A percentile compares a stretch with the other conserved stretches of the same genome.
phyloP scores from a whole-genome alignment of 2,888 invertebrate species.

The Scotopteryx bipunctaria region DNA sequence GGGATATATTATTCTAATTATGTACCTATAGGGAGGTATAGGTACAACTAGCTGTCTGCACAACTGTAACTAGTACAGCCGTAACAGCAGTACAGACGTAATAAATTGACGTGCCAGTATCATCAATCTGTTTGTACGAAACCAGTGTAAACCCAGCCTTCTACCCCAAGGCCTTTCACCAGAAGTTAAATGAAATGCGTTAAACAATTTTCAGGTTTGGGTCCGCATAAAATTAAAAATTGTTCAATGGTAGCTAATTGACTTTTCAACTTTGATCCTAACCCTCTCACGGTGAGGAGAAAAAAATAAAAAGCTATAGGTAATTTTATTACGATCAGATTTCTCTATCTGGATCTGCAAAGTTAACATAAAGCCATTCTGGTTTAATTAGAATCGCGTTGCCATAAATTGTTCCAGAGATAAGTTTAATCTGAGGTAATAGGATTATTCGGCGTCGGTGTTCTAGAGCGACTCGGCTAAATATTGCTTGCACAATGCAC shows the following conservation, averaged over 20 bases:
- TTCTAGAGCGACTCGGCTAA: constrained; percentile 30
- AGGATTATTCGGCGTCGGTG: constrained; percentile 28
- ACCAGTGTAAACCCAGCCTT: neutral
- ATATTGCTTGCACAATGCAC: constrained; percentile 45
- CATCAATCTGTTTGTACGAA: too few relatives aligned
- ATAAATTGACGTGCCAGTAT: too few relatives aligned
- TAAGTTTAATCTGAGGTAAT: constrained; percentile 26
- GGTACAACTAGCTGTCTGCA: too few relatives aligned
- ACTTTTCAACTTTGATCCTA: constrained; percentile 16
- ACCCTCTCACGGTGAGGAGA: constrained; percentile 3
- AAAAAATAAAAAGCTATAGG: constrained; percentile 23
- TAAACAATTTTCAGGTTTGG: neutral
- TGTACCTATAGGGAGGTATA: too few relatives aligned
- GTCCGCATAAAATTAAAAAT: constrained; percentile 8
- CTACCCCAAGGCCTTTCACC: neutral
- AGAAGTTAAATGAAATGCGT: neutral
- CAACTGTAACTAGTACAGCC: too few relatives aligned
- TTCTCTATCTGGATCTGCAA: constrained; percentile 27
- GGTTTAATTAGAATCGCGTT: constrained; percentile 33
- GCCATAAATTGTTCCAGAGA: constrained; percentile 31
- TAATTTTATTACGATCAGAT: constrained; percentile 27
- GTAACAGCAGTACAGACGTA: too few relatives aligned
- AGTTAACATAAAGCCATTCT: constrained; percentile 29
- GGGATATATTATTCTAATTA: too few relatives aligned
- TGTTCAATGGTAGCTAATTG: constrained; percentile 23